These are phyloP conservation scores for Desmophyllum pertusum DNA, from an alignment of 92 coral and sea anemone species.

Conservation along the genomic window DNA sequence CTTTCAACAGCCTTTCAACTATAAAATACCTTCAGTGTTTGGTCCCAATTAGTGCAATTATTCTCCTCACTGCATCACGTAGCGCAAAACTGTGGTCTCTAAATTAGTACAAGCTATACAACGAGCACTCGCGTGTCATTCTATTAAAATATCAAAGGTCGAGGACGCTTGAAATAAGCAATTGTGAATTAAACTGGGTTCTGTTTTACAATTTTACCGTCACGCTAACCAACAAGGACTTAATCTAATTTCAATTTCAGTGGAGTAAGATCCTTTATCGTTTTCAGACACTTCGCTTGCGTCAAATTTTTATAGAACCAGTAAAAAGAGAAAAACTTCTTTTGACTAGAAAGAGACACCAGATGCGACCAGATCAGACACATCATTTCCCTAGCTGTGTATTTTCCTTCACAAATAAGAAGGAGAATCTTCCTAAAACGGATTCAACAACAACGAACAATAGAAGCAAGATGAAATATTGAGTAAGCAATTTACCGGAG, in stretches of 20 bases:
- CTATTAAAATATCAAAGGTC: constrained; percentile 19
- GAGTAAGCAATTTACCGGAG: constrained; percentile 30
- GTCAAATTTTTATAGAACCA: not conserved
- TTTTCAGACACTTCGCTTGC: not conserved
- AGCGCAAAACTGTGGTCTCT: not conserved
- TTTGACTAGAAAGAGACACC: not conserved
- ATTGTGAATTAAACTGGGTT: not conserved
- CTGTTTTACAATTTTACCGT: not conserved
- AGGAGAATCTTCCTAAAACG: not conserved
- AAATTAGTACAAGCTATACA: not conserved
- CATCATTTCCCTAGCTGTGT: not conserved
- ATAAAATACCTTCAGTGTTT: not conserved
- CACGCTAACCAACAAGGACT: not conserved
- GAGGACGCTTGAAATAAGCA: not conserved
- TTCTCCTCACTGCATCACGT: not conserved
- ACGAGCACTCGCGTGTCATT: not conserved
- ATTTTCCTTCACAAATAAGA: constrained; percentile 4
- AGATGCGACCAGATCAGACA: not conserved
- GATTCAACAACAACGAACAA: not conserved
- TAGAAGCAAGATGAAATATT: not conserved
- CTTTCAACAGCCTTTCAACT: not conserved
- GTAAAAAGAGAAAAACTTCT: not conserved
- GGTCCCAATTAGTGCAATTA: not conserved
- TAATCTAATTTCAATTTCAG: not conserved
- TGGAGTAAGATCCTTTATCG: not conserved